Base-by-base conservation (phyloP, 2,888 invertebrate species). In the Buathra laborator region DNA sequence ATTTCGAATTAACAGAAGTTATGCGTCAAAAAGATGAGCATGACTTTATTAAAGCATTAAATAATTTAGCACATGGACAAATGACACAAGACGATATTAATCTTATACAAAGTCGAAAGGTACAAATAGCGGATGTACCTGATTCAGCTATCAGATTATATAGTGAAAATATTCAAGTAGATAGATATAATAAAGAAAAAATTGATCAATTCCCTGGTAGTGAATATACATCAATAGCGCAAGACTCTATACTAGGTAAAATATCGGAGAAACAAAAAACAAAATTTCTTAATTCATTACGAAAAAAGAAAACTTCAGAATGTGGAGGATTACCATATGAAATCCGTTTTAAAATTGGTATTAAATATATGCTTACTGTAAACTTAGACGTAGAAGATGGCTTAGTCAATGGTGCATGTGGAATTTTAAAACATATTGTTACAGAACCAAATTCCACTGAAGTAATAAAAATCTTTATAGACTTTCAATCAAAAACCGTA, bases 21-120 rank as follows among this genome's bases (percentile, higher is more conserved):
- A 90, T 91, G 89, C 74, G 91, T 68, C 91, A 92, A 86, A 88
- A 88, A 87, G 86, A 88, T 71, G 90, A 90, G 43, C 56, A 59
- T 70, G 24, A n/a, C 12, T 92, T 90, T 16, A 87, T 88, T 10
- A 53, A 74, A 53, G 89, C 88, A 5, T 68, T 91, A 6, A 91
- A 90, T 62, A 86, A 90, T 70, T 74, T 90, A 62, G 89, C 89
- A n/a, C 56, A 12, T 7, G 88, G 88, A 6, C 66, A 62, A 53
- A 85, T 90, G 83, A 86, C 88, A 10, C 78, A 86, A n/a, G 77
- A 81, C 0, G 89, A 91, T 67, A 79, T 88, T n/a, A 12, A 56
- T 10, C 29, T 89, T 19, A 70, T 90, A 19, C 19, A 19, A 19
- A 19, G 19, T 19, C 19, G 19, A 19, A 19, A 19, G 19, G 19